Conservation (phyloP, 2,113 vertebrate species). For the Cranoglanis bouderius region DNA sequence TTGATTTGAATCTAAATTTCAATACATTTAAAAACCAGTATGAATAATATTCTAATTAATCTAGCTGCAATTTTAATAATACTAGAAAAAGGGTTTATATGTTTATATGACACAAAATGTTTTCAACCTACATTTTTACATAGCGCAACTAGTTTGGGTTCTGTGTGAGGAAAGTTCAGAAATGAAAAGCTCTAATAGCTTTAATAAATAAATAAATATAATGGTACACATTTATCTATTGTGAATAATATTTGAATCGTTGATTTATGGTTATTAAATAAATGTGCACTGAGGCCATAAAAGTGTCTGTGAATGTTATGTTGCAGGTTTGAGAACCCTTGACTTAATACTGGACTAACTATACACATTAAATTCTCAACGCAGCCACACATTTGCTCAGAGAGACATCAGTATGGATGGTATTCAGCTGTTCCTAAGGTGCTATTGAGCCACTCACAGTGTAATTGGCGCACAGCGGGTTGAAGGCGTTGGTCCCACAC, state of each 20-base stretch:
- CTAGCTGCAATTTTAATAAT: background rate
- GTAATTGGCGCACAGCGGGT: constrained; percentile 94
- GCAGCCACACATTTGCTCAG: constrained; percentile 20
- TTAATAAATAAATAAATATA: background rate
- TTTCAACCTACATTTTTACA: background rate
- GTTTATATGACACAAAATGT: background rate
- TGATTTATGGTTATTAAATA: background rate
- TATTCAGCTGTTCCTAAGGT: constrained; percentile 15
- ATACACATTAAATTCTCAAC: background rate
- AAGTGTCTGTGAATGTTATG: background rate
- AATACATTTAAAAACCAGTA: background rate
- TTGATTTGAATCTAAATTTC: background rate
- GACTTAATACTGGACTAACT: background rate
- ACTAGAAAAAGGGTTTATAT: background rate
- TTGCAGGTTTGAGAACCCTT: background rate
- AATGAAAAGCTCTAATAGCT: background rate
- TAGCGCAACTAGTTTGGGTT: background rate
- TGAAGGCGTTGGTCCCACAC: constrained; percentile 97
- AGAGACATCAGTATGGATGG: constrained; percentile 1
- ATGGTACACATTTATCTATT: background rate
- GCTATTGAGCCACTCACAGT: constrained; percentile 80
- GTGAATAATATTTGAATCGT: background rate
- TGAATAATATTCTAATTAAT: background rate
- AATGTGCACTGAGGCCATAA: background rate
- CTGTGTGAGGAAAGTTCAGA: background rate